phyloP scores from a whole-genome alignment of 2,797 vertebrate species.

The Mormyrops boulengeri region DNA sequence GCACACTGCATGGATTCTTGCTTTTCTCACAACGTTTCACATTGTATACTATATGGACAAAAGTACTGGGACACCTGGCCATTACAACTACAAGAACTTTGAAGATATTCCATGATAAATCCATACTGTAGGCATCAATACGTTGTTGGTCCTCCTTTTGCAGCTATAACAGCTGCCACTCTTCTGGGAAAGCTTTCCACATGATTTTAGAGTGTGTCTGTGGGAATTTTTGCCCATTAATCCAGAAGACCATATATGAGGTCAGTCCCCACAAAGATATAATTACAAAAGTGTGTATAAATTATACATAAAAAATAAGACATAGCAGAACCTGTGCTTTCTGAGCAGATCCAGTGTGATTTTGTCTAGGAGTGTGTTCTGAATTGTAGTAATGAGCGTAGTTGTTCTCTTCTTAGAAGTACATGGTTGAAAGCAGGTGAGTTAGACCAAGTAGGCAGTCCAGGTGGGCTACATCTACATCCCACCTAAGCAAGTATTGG shows the following conservation, averaged over 20 bases:
- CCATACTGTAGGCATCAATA: not conserved
- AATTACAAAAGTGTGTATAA: too few species aligned
- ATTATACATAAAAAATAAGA: too few species aligned
- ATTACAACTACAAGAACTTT: not conserved
- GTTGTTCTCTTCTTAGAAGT: too few species aligned
- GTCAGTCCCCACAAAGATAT: too few species aligned
- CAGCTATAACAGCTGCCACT: not conserved
- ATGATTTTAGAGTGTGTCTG: not conserved
- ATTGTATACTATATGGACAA: not conserved
- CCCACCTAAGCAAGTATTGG: too few species aligned
- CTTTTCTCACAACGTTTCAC: not conserved
- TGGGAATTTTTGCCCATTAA: not conserved
- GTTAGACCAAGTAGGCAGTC: too few species aligned
- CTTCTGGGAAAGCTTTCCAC: not conserved
- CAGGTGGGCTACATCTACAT: too few species aligned
- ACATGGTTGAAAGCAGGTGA: too few species aligned
- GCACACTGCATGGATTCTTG: not conserved
- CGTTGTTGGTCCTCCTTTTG: not conserved
- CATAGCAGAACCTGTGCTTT: too few species aligned
- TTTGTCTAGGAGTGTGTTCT: too few species aligned
- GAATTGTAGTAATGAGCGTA: too few species aligned
- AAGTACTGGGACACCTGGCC: not conserved
- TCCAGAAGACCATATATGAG: not conserved
- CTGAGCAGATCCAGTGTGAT: too few species aligned
- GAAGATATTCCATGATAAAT: not conserved